Evolutionary conservation across 2,797 vertebrate species (phyloP).

Genomic region (Iguana delicatissima): DNA sequence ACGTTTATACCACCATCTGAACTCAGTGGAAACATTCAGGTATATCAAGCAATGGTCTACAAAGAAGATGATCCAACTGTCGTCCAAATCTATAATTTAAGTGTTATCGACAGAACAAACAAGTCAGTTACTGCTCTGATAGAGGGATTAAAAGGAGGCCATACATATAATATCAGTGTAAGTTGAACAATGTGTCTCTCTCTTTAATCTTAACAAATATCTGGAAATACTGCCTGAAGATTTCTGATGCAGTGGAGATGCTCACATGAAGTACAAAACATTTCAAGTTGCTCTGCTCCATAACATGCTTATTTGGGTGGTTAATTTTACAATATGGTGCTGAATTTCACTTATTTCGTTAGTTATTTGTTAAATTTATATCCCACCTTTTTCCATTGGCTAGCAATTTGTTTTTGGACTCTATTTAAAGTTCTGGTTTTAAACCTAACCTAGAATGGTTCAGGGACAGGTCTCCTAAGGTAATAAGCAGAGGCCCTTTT

Average conservation of each 20-base stretch:
- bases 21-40: conserved; percentile 93
- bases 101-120: conserved; percentile 82
- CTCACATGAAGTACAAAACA: not conserved
- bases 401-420: too few relatives aligned
- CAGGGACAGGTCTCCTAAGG: too few relatives aligned
- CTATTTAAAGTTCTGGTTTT: too few relatives aligned
- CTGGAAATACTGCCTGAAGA: not conserved
- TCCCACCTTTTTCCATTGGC: too few relatives aligned
- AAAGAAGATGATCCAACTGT: conserved; percentile 83
- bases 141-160: conserved; percentile 93
- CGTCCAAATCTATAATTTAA: conserved; percentile 85
- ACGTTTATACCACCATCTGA: conserved; percentile 92
- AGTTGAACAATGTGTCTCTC: conserved; percentile 58
- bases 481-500: too few relatives aligned
- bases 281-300: not conserved
- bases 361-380: too few relatives aligned
- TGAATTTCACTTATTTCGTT: too few relatives aligned
- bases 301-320: not conserved
- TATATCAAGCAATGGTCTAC: conserved; percentile 89
- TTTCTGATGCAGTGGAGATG: not conserved
- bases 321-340: not conserved
- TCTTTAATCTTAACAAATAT: not conserved
- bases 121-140: conserved; percentile 87
- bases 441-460: too few relatives aligned
- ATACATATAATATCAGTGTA: conserved; percentile 93